Evolutionary conservation across 2,888 invertebrate species (phyloP), one percentile per base, ranked within the genome.

Genomic region (Brenthis ino): DNA sequence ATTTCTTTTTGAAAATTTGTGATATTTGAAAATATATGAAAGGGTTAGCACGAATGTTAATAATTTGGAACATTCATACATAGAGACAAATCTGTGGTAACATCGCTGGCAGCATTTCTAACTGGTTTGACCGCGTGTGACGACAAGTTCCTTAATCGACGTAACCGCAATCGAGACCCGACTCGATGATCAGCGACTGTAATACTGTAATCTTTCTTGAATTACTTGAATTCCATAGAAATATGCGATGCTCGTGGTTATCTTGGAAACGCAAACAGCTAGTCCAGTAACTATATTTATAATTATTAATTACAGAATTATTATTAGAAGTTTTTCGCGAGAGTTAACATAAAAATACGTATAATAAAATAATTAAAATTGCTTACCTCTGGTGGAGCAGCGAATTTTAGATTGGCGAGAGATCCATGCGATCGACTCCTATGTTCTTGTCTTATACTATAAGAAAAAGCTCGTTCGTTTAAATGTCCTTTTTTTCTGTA

Each of bases 381-480:
- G 70, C 92, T 89, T 75, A 93, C 93, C 88, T 93, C 93, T 57
- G 93, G 93, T 74, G 96, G 96, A 75, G 96, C 96, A 77, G 96
- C 97, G 88, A 98, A 98, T 85, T 98, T 97, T 72, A 98, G 93
- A 84, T 98, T 98, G 72, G 98, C 97, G 84, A 98, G 93, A 71
- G 97, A 97, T 70, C 98, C 98, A 86, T 98, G 98, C 80, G 98
- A 98, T 72, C 98, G 94, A 84, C 98, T 98, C 75, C 98, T 95
- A 84, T 98, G 98, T 85, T 98, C 98, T 85, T 98, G 98, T 68
- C 98, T 93, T 82, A 98, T 98, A 77, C 98, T 98, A 90, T 98
- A 98, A 68, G 97, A 97, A 84, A 98, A 98, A 33, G 98, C 98
- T 64, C 98, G 94, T 86, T 98, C 98, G 87, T 98, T 98, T 75